Evolutionary conservation across 2,113 vertebrate genomes (phyloP).

Genomic region (Tenebrosternarchus preto): DNA sequence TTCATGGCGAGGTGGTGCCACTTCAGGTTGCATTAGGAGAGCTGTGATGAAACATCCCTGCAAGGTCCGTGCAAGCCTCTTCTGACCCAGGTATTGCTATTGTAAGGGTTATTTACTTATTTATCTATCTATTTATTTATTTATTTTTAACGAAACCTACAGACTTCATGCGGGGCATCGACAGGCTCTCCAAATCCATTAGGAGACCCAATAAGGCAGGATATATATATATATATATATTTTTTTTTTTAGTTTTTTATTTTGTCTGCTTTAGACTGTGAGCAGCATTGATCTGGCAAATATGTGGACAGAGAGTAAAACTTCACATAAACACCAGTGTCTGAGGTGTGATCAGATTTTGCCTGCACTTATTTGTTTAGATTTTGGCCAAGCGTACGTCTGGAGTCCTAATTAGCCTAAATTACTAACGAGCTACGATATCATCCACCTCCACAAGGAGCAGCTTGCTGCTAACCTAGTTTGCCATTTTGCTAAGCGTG

Average conservation of each 20-base stretch:
- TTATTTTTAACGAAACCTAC: no score
- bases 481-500: neutral
- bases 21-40: conserved; percentile 15
- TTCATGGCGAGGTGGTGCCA: conserved; percentile 17
- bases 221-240: no score
- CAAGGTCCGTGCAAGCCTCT: conserved; percentile 20
- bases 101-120: neutral
- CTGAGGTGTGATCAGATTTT: neutral
- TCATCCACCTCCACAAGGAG: neutral
- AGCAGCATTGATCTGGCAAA: no score
- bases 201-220: neutral
- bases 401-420: neutral
- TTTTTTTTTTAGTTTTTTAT: neutral
- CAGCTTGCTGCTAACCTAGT: neutral
- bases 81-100: conserved; percentile 8
- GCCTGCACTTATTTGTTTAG: no score
- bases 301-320: neutral
- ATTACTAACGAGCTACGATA: neutral
- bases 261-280: neutral
- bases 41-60: conserved; percentile 36
- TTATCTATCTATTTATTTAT: no score
- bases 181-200: neutral
- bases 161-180: neutral
- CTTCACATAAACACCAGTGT: neutral
- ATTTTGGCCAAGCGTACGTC: neutral